A percentile compares a stretch with the other conserved stretches of the same genome.
phyloP scores from a whole-genome alignment of 2,113 vertebrate genomes.

The Oryzias melastigma region DNA sequence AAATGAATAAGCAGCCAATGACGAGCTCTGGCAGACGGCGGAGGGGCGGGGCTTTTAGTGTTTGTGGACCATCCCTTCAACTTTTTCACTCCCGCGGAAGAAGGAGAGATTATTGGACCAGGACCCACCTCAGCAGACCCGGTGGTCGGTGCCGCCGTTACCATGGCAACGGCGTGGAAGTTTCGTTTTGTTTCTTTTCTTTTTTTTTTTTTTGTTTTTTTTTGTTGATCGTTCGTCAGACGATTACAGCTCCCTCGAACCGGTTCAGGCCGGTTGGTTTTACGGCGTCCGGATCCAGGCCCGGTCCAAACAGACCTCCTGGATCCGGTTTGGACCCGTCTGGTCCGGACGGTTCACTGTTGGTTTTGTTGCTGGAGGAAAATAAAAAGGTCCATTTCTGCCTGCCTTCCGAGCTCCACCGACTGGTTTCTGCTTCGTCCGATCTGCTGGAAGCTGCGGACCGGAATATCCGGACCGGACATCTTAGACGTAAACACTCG shows the following conservation, averaged over 20 bases:
- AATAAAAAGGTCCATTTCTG: constrained; percentile 76
- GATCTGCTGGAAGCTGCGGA: no score
- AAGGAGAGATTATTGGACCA: constrained; percentile 40
- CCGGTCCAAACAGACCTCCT: constrained; percentile 11
- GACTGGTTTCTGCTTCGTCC: constrained; percentile 5
- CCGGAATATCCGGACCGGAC: no score
- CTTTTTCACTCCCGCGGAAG: constrained; percentile 9
- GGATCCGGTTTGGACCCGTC: constrained; percentile 29
- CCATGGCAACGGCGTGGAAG: constrained; percentile 11
- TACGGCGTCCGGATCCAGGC: background rate
- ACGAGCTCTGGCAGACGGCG: constrained; percentile 21
- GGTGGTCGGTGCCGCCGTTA: constrained; percentile 23
- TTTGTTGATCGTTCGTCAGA: background rate
- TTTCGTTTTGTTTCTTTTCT: constrained; percentile 9
- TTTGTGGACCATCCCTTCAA: constrained; percentile 54
- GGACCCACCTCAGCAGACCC: constrained; percentile 36
- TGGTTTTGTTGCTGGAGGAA: constrained; percentile 56
- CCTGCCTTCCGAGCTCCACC: constrained; percentile 56
- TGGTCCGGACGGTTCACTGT: constrained; percentile 46
- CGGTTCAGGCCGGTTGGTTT: constrained; percentile 8
- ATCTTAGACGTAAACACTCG: no score
- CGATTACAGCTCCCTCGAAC: background rate
- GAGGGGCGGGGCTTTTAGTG: constrained; percentile 44
- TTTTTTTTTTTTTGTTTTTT: background rate
- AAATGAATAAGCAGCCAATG: constrained; percentile 44